Percentiles rank a stretch among this genome's conserved stretches.
These are phyloP conservation scores for Euura lappo DNA, from an alignment of 1,140 invertebrate species.

Conservation along the genomic window DNA sequence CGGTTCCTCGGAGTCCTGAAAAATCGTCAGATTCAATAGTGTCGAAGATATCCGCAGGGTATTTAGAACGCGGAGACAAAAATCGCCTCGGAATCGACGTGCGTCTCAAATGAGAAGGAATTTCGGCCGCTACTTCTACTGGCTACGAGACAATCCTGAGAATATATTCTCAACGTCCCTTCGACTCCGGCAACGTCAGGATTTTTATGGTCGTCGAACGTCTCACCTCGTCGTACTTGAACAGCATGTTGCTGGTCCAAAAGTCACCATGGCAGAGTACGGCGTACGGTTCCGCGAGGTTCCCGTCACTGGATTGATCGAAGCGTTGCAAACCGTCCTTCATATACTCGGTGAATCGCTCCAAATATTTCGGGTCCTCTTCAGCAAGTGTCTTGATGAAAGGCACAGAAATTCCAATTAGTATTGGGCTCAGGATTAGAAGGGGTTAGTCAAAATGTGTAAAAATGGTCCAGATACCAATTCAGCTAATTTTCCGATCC, in stretches of 20 bases:
- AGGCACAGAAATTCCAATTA: no score
- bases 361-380: slow-evolving; percentile 12
- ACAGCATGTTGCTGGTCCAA: slow-evolving; percentile 65
- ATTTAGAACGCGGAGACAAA: no score
- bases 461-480: slow-evolving; percentile 26
- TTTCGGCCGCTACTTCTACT: no score
- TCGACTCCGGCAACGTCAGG: no score
- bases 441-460: no score
- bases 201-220: background rate
- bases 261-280: slow-evolving; percentile 64
- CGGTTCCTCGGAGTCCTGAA: slow-evolving; percentile 36
- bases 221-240: slow-evolving; percentile 45
- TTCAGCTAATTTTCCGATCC: slow-evolving; percentile 34
- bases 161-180: no score
- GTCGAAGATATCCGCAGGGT: no score
- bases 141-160: no score
- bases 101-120: no score
- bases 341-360: slow-evolving; percentile 32
- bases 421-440: no score
- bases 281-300: slow-evolving; percentile 47
- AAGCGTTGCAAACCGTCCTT: slow-evolving; percentile 31
- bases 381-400: background rate
- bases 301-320: slow-evolving; percentile 24
- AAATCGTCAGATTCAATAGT: slow-evolving; percentile 14
- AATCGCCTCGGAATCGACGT: no score